These are phyloP conservation scores for Callyntrura sp. DNA, from an alignment of 2,888 invertebrate genomes.

Conservation along the genomic window DNA sequence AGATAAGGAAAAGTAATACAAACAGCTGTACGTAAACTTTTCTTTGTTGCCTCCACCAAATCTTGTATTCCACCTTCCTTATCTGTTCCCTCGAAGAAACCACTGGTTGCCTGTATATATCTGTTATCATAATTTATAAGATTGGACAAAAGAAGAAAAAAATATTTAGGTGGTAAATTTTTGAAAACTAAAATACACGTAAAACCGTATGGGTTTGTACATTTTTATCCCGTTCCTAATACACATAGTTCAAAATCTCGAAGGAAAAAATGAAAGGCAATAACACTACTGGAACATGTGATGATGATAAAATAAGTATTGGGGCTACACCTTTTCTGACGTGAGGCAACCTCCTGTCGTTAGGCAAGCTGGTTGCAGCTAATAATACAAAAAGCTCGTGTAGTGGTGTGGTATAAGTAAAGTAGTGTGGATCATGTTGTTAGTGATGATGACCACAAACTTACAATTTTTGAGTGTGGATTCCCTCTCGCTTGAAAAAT, in stretches of 20 bases:
- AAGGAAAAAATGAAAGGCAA: slow-evolving; percentile 58
- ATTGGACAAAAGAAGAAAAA: slow-evolving; percentile 50
- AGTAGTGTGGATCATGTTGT: slow-evolving; percentile 12
- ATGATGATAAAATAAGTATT: slow-evolving; percentile 70
- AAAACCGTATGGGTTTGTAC: slow-evolving; percentile 22
- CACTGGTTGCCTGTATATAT: not conserved
- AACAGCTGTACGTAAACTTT: slow-evolving; percentile 54
- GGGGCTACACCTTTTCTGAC: slow-evolving; percentile 73
- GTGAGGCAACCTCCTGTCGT: slow-evolving; percentile 77
- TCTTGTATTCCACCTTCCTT: slow-evolving; percentile 37
- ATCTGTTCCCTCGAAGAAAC: slow-evolving; percentile 56
- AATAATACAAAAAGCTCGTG: slow-evolving; percentile 58
- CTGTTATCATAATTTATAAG: not conserved
- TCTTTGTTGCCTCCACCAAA: not conserved
- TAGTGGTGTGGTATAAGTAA: not conserved
- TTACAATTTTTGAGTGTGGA: not conserved
- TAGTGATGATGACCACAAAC: slow-evolving; percentile 10
- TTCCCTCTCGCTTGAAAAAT: slow-evolving; percentile 34
- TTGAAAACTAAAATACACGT: slow-evolving; percentile 18
- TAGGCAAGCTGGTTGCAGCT: slow-evolving; percentile 68
- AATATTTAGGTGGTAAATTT: not conserved
- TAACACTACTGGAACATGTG: slow-evolving; percentile 70
- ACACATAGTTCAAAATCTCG: slow-evolving; percentile 43
- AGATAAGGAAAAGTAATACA: slow-evolving; percentile 38
- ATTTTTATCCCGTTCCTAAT: slow-evolving; percentile 26